phyloP scores from a whole-genome alignment of 2,113 vertebrate species.

The Pristiophorus japonicus region DNA sequence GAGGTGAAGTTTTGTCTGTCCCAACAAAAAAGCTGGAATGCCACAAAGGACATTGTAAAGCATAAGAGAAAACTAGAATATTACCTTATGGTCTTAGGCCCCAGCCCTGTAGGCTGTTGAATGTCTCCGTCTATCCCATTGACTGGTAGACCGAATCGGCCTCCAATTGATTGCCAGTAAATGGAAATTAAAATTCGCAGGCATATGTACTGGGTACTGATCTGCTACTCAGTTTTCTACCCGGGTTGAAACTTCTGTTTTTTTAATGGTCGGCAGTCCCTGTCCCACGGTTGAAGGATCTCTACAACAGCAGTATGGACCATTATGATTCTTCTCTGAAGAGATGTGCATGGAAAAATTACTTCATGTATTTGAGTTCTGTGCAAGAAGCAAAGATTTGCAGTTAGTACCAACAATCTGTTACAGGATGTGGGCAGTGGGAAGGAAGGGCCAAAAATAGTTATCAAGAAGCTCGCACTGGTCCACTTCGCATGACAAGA shows the following conservation, averaged over 20 bases:
- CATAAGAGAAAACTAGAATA: neutral
- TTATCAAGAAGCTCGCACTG: neutral
- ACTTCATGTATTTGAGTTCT: neutral
- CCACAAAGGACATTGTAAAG: neutral
- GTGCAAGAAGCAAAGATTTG: neutral
- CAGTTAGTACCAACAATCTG: neutral
- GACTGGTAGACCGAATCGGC: neutral
- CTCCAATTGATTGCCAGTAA: neutral
- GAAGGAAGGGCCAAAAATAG: neutral
- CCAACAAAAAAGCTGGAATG: neutral
- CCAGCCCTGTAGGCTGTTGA: neutral
- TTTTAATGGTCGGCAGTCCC: neutral
- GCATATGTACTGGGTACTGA: too few species aligned
- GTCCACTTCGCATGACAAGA: neutral
- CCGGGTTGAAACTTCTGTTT: neutral
- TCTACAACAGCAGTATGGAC: neutral
- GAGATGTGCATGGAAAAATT: neutral
- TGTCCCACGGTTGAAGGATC: neutral
- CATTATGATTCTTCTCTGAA: neutral
- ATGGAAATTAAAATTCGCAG: neutral
- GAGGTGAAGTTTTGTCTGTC: too few species aligned
- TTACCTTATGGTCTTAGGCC: neutral
- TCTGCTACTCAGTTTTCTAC: neutral
- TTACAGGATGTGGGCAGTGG: neutral
- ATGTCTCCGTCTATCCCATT: neutral